Percentiles rank a stretch among this genome's conserved stretches.
phyloP scores from a whole-genome alignment of 2,797 vertebrate genomes.

The Eurystomus glaucurus region DNA sequence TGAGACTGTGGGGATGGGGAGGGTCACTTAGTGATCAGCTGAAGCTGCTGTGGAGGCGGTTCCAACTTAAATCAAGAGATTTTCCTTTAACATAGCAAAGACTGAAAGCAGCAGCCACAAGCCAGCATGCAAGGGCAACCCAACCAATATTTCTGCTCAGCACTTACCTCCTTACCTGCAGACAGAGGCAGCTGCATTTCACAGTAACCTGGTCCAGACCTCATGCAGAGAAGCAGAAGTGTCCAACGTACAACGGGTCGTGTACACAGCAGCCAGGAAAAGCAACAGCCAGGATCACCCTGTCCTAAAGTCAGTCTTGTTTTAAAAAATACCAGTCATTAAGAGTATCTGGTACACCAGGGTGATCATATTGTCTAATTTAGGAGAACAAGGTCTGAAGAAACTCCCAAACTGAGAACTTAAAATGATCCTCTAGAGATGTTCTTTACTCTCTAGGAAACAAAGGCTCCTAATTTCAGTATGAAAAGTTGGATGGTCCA shows the following conservation, averaged over 20 bases:
- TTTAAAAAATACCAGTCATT: neutral
- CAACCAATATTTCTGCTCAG: neutral
- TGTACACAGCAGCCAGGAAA: neutral
- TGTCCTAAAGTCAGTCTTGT: neutral
- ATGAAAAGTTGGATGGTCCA: neutral
- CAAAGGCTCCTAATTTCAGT: neutral
- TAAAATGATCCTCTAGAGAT: neutral
- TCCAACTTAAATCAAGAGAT: neutral
- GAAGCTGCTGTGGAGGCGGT: neutral
- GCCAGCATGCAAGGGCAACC: neutral
- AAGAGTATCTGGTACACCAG: neutral
- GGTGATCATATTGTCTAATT: neutral
- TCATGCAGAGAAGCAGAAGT: neutral
- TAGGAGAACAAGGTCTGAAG: neutral
- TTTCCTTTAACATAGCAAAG: neutral
- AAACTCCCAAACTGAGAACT: neutral
- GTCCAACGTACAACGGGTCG: fast-evolving
- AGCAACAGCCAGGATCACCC: neutral
- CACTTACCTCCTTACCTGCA: neutral
- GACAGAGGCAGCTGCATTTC: neutral
- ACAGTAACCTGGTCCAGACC: neutral
- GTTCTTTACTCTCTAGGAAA: neutral
- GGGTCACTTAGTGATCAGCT: neutral
- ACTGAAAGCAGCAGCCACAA: neutral
- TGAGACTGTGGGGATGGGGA: neutral